A percentile compares a stretch with the other conserved stretches of the same genome.
phyloP scores from a whole-genome alignment of 2,797 vertebrate genomes.

The Platalea minor region DNA sequence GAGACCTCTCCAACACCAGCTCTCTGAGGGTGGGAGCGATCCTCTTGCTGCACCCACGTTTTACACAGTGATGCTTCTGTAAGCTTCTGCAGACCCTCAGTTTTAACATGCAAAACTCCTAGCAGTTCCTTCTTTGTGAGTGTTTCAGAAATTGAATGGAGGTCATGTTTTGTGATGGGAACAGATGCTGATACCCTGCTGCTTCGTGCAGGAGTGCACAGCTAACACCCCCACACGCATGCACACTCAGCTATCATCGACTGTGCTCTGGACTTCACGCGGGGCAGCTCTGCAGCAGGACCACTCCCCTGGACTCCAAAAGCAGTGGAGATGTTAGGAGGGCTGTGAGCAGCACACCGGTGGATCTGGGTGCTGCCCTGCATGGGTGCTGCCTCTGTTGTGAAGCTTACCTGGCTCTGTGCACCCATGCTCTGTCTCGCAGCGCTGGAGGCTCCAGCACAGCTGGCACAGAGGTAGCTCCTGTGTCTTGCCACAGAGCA shows the following conservation, averaged over 20 bases:
- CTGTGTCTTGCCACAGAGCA: neutral
- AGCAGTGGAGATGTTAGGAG: neutral
- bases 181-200: neutral
- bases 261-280: neutral
- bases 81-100: neutral
- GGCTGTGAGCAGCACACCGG: neutral
- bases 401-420: neutral
- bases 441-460: neutral
- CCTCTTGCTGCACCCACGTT: neutral
- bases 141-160: neutral
- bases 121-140: neutral
- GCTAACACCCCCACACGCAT: too few species aligned
- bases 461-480: neutral
- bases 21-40: neutral
- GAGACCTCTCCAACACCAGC: neutral
- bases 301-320: neutral
- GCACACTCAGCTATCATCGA: rapidly evolving
- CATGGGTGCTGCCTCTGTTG: neutral
- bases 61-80: neutral
- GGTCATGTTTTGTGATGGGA: neutral
- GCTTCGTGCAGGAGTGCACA: neutral
- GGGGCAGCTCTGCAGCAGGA: neutral
- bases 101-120: neutral
- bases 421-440: neutral
- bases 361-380: neutral